Conservation (phyloP, 2,113 vertebrate species). For the Origma solitaria region DNA sequence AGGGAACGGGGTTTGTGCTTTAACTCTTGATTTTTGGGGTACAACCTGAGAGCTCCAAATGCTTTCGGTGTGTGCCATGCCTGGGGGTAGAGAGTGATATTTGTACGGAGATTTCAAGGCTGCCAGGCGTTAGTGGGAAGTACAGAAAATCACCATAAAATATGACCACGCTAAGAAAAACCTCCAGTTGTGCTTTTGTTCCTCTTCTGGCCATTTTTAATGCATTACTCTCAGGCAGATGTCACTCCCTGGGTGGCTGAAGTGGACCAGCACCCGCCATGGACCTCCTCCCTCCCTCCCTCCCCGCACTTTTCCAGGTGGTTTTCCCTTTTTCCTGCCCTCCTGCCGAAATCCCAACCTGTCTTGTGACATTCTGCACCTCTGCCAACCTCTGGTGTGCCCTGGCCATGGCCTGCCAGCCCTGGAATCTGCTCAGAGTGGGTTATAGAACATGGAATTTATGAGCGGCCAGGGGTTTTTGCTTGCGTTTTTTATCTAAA, state of each 20-base stretch:
- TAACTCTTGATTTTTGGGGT: background rate
- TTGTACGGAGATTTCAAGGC: background rate
- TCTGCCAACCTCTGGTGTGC: fast-evolving
- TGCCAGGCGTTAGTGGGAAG: background rate
- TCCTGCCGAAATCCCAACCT: background rate
- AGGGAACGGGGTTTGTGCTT: background rate
- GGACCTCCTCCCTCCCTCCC: background rate
- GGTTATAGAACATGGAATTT: background rate
- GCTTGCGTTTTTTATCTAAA: background rate
- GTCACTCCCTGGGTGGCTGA: background rate
- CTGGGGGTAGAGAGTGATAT: background rate
- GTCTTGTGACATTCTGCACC: background rate
- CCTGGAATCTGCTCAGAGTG: background rate
- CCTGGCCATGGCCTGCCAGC: background rate
- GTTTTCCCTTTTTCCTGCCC: background rate
- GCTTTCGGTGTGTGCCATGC: background rate
- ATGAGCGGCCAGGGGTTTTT: background rate
- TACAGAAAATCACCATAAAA: background rate
- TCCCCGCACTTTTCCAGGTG: fast-evolving
- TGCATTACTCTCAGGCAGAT: background rate
- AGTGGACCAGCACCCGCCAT: background rate
- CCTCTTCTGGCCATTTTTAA: background rate
- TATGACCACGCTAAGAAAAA: fast-evolving
- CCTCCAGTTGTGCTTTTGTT: background rate
- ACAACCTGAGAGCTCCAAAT: background rate